Percentiles rank a stretch among this genome's conserved stretches.
Evolutionary conservation across 2,113 vertebrate species (phyloP).

Genomic region (Hippocampus mohnikei): DNA sequence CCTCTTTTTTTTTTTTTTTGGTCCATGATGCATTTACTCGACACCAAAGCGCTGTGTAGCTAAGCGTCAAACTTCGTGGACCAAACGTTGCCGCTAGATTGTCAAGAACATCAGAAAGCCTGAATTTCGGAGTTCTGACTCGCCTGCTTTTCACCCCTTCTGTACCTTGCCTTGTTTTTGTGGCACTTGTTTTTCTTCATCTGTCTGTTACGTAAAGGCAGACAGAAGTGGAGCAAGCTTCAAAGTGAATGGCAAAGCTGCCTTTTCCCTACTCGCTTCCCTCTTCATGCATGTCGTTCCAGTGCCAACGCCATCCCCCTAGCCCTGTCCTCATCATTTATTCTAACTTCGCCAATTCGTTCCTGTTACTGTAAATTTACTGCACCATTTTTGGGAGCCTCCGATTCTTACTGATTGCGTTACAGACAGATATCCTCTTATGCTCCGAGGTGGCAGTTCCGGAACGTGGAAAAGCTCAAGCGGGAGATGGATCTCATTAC

Average conservation of each 20-base stretch:
- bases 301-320: constrained; percentile 40
- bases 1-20: constrained; percentile 23
- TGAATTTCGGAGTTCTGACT: constrained; percentile 54
- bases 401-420: constrained; percentile 10
- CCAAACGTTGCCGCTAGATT: constrained; percentile 29
- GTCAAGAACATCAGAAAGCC: constrained; percentile 48
- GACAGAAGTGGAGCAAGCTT: constrained; percentile 71
- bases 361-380: constrained; percentile 28
- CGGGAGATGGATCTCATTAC: constrained; percentile 46
- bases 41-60: constrained; percentile 25
- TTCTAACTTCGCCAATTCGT: constrained; percentile 24
- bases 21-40: constrained; percentile 21
- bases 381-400: neutral
- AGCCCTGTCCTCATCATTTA: constrained; percentile 22
- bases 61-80: constrained; percentile 35
- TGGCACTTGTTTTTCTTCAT: constrained; percentile 64
- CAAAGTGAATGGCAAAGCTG: constrained; percentile 74
- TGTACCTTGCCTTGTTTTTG: constrained; percentile 47
- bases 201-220: constrained; percentile 66
- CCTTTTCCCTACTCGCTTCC: constrained; percentile 62
- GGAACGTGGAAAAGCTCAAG: constrained; percentile 19
- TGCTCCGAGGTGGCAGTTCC: constrained; percentile 21
- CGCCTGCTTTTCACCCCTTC: constrained; percentile 18
- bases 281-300: constrained; percentile 68
- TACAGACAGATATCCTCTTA: constrained; percentile 5